phyloP scores from a whole-genome alignment of 2,888 invertebrate genomes.

The Drosophila paranaensis region DNA sequence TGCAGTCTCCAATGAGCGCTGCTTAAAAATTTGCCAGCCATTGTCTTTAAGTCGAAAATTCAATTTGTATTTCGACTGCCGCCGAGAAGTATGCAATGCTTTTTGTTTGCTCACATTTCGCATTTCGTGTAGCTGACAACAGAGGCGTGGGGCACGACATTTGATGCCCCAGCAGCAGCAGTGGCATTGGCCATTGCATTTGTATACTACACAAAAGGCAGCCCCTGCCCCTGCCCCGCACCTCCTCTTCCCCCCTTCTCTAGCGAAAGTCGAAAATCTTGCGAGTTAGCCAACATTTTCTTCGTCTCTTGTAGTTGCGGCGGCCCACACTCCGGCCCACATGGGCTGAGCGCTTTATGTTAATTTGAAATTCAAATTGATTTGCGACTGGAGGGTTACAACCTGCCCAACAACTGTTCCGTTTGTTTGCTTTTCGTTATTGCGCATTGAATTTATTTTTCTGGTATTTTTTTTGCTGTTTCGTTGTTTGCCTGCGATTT shows the following conservation, averaged over 20 bases:
- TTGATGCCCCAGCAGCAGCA: slow-evolving; percentile 44
- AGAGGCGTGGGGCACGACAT: slow-evolving; percentile 38
- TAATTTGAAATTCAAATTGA: slow-evolving; percentile 79
- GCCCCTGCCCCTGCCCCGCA: not conserved
- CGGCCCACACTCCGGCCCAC: not conserved
- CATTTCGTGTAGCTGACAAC: slow-evolving; percentile 10
- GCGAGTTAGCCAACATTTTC: slow-evolving; percentile 36
- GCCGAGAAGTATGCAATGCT: slow-evolving; percentile 47
- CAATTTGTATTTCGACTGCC: slow-evolving; percentile 64
- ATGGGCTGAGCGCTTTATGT: slow-evolving; percentile 35
- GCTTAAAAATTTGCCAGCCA: slow-evolving; percentile 58
- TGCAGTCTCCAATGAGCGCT: slow-evolving; percentile 5
- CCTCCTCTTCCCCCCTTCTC: too few relatives aligned
- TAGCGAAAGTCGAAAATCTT: slow-evolving; percentile 57
- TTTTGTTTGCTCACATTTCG: slow-evolving; percentile 50
- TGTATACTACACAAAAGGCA: slow-evolving; percentile 39
- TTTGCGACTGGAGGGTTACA: slow-evolving; percentile 44
- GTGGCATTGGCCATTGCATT: slow-evolving; percentile 54
- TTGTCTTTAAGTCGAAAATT: slow-evolving; percentile 76
- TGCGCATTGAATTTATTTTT: slow-evolving; percentile 36
- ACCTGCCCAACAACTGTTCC: slow-evolving; percentile 33
- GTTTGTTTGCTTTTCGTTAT: slow-evolving; percentile 61
- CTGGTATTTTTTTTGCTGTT: slow-evolving; percentile 2
- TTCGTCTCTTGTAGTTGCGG: slow-evolving; percentile 18
- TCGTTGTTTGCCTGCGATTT: slow-evolving; percentile 31